Evolutionary conservation across 2,888 invertebrate species (phyloP).

Genomic region (Teleogryllus oceanicus): DNA sequence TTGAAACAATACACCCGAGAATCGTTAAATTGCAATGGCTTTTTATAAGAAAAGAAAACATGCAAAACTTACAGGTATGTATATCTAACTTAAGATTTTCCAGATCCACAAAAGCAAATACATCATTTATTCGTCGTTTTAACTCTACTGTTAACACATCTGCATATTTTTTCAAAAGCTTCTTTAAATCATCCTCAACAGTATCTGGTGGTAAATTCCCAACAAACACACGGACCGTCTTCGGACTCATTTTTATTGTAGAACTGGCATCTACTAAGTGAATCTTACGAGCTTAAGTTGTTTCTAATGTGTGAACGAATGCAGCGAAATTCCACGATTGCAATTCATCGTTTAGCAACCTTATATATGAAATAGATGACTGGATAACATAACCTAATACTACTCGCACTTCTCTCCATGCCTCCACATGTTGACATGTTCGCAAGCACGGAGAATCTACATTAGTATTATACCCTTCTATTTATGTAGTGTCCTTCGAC

Average conservation of each 20-base stretch:
- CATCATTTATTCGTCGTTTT: conserved; percentile 52
- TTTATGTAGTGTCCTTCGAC: neutral
- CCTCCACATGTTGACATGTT: neutral
- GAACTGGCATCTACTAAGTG: no score
- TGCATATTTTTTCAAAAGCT: conserved; percentile 54
- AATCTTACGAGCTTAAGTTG: neutral
- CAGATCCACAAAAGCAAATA: conserved; percentile 59
- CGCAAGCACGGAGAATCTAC: neutral
- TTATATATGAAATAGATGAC: neutral
- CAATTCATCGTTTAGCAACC: neutral
- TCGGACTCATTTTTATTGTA: conserved; percentile 3
- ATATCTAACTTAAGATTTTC: conserved; percentile 51
- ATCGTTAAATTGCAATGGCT: no score
- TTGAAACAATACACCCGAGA: no score
- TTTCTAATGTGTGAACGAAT: neutral
- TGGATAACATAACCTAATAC: neutral
- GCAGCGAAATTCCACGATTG: neutral
- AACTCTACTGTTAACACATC: conserved; percentile 54
- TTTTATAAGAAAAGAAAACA: neutral
- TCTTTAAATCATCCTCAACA: conserved; percentile 48
- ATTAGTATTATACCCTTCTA: neutral
- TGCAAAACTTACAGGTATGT: conserved; percentile 53
- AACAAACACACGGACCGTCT: conserved; percentile 53
- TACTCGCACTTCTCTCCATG: neutral
- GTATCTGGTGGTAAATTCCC: conserved; percentile 55